Base-by-base conservation (phyloP, 1,140 invertebrate genomes). In the Sipha flava region DNA sequence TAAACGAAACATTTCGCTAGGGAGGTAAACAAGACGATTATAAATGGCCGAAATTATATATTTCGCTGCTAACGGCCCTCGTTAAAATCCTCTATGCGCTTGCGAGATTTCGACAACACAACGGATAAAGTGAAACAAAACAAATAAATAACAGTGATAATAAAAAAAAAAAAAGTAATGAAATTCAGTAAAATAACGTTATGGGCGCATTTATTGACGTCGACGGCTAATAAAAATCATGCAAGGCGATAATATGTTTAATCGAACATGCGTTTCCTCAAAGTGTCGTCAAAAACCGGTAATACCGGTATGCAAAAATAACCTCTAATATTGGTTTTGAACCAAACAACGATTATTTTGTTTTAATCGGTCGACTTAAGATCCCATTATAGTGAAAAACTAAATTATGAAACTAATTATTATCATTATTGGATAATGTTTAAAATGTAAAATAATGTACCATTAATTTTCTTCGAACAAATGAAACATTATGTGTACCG, bases 21-120 rank as follows among this genome's bases (percentile, higher is more conserved):
- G 1, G 9, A 12, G 3, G 16, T 54, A 37, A 5, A 45, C 40
- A 49, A 72, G 66, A 72, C 37, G 40, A 54, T 34, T 73, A 73
- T 73, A 73, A 73, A 49, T 73, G 49, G 70, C 29, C 26, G 9
- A n/a, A 52, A 73, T 52, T 73, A 52, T 73, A 52, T 73, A 52
- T 49, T 73, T 66, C 34, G 21, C 18, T 73, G 18, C 16, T 34
- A 54, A 49, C 29, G 4, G 26, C 37, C 18, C 47, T 73, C 23
- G 70, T 45, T 66, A 66, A 66, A 66, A 66, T 21, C 62, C n/a
- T 9, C 4, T 21, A 12, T 4, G 62, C 7, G 4, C 31, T 18
- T 26, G 1, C 0, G n/a, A 4, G 21, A 21, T 66, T 40, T 40
- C 23, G 62, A 66, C 62, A 23, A 66, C n/a, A 23, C 4, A 3